Base-by-base conservation (phyloP, 2,113 vertebrate genomes). In the Anguilla japonica region DNA sequence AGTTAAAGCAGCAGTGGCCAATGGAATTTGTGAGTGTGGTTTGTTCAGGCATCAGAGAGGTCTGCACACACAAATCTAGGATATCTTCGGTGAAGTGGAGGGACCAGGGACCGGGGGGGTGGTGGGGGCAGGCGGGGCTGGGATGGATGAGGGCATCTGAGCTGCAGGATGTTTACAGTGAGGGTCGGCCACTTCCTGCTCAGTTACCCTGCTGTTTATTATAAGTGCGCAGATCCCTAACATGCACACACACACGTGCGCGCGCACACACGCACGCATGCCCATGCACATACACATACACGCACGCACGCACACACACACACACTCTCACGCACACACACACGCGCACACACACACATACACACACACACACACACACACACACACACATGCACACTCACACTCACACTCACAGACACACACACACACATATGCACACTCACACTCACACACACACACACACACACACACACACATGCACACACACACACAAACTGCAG, bases 141-240 rank as follows among this genome's bases (percentile, higher is more conserved):
- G 60, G 20, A 40, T 46, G 53, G 84, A 89, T 83, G 78, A 84
- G 82, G 14, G 39, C 83, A 46, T 90, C 89, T 87, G 81, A 87
- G 80, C 71, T 85, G 89, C 92, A 92, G 95, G 93, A 95, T 93
- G 94, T 94, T 95, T 92, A 94, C 84, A 88, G 87, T 43, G 15
- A 22, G 79, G 84, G 84, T 89, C 82, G 83, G 89, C 87, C 88
- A 81, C 89, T 94, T 93, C 91, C 92, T 92, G 91, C 85, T 86
- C 82, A 53, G 89, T 90, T 90, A 87, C 83, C 57, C 83, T 90
- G 80, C 75, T 93, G 90, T 93, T 94, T 93, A 90, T 93, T 88
- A 80, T 80, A 86, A 83, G 71, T 67, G 34, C 79, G 67, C 88
- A 43, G 84, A 87, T 41, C 83, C 18, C 57, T 60, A 84, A 39